A percentile compares a stretch with the other conserved stretches of the same genome.
Conservation (phyloP, 2,888 invertebrate genomes). For the Campoletis raptor region DNA sequence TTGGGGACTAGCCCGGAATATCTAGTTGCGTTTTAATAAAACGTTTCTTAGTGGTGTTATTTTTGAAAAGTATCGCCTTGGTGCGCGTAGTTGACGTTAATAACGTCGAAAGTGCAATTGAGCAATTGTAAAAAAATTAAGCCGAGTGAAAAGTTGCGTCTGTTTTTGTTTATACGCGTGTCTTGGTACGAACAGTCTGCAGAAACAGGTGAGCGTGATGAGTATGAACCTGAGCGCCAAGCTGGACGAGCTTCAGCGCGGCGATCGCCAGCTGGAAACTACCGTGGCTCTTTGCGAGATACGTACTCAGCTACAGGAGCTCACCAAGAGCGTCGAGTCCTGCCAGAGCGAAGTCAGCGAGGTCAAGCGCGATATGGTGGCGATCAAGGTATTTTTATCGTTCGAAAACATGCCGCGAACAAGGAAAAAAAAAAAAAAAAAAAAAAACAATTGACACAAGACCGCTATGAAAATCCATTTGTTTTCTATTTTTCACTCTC, state of each 20-base stretch:
- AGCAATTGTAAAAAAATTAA: constrained; percentile 13
- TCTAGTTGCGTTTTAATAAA: neutral
- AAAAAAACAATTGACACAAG: neutral
- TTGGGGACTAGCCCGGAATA: neutral
- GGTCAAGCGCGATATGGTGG: constrained; percentile 97
- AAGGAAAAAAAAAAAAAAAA: neutral
- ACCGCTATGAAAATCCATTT: no score
- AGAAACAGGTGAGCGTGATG: constrained; percentile 99
- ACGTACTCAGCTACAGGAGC: constrained; percentile 95
- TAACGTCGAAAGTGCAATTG: neutral
- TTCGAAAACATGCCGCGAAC: no score
- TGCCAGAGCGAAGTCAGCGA: constrained; percentile 97
- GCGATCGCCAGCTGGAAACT: constrained; percentile 95
- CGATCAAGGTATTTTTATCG: constrained; percentile 89
- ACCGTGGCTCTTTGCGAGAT: constrained; percentile 97
- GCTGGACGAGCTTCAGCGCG: constrained; percentile 95
- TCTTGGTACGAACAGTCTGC: constrained; percentile 89
- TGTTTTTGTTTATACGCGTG: constrained; percentile 60
- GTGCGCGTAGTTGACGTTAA: neutral
- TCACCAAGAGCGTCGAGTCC: constrained; percentile 97
- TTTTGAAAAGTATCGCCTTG: neutral
- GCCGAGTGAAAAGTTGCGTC: no score
- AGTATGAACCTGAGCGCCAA: constrained; percentile 98
- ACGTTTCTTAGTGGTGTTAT: neutral
- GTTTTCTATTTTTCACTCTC: neutral